These are phyloP conservation scores for Schrankia costaestrigalis DNA, from an alignment of 2,888 invertebrate genomes.

Conservation along the genomic window DNA sequence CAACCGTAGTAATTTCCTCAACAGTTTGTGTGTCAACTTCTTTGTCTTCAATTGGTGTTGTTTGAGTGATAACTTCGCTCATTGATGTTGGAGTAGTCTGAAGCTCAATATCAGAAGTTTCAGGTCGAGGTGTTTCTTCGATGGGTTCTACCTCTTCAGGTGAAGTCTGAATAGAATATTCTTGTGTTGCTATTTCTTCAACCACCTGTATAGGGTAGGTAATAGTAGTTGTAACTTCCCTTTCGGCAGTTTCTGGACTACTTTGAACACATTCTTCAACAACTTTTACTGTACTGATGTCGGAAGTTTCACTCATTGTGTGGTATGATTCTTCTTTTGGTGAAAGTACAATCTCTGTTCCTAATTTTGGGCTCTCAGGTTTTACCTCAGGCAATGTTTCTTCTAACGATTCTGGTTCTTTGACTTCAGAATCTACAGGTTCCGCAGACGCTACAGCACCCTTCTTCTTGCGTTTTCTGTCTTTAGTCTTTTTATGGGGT, in stretches of 20 bases:
- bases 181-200: constrained; percentile 80
- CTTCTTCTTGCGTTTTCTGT: constrained; percentile 77
- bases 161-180: constrained; percentile 81
- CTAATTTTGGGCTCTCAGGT: constrained; percentile 68
- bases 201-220: constrained; percentile 80
- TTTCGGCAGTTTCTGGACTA: constrained; percentile 65
- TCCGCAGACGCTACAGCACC: constrained; percentile 48
- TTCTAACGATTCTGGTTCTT: constrained; percentile 23
- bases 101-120: constrained; percentile 60
- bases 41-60: constrained; percentile 75
- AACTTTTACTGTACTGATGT: constrained; percentile 82
- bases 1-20: constrained; percentile 50
- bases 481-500: constrained; percentile 51
- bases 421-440: constrained; percentile 21
- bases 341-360: constrained; percentile 73
- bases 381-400: constrained; percentile 37
- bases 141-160: constrained; percentile 73
- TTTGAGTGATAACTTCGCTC: constrained; percentile 81
- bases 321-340: constrained; percentile 82
- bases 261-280: constrained; percentile 83
- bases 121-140: constrained; percentile 44
- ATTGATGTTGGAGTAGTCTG: constrained; percentile 79
- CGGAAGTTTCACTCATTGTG: constrained; percentile 80
- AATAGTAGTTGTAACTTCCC: constrained; percentile 78
- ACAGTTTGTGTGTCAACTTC: constrained; percentile 66